Conservation (phyloP, 2,113 vertebrate genomes). For the Sinosuthora webbiana region DNA sequence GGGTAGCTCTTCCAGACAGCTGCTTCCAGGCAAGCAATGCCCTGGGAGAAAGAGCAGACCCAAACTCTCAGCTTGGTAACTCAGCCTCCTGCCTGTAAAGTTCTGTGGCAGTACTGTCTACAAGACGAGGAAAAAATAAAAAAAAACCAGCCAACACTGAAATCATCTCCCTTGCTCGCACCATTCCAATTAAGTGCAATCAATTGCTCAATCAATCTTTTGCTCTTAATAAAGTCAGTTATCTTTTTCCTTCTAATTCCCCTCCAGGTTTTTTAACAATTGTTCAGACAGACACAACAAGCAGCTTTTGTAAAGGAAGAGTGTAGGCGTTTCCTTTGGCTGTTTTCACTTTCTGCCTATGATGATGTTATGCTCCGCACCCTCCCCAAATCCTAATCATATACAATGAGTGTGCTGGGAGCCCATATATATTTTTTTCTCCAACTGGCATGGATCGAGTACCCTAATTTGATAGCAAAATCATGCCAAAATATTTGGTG, state of each 20-base stretch:
- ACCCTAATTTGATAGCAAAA: slow-evolving; percentile 41
- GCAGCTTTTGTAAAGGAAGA: slow-evolving; percentile 65
- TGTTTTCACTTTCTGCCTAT: slow-evolving; percentile 63
- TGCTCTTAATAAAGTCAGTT: slow-evolving; percentile 62
- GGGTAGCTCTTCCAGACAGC: background rate
- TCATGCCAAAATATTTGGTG: background rate
- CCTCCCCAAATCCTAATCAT: slow-evolving; percentile 25
- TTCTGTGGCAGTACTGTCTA: background rate
- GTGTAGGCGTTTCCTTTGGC: slow-evolving; percentile 66
- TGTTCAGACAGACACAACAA: slow-evolving; percentile 69
- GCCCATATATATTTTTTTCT: background rate
- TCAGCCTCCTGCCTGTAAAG: background rate
- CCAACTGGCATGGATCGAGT: background rate
- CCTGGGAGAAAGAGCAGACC: background rate
- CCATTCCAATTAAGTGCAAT: slow-evolving; percentile 55
- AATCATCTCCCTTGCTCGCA: background rate
- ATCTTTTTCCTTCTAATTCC: slow-evolving; percentile 51
- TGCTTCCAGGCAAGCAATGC: background rate
- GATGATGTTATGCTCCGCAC: slow-evolving; percentile 47
- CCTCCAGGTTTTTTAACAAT: slow-evolving; percentile 61
- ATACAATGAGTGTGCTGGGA: slow-evolving; percentile 28
- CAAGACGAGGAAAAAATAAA: fast-evolving
- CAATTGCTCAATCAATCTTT: slow-evolving; percentile 66
- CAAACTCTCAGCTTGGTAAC: background rate
- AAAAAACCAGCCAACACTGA: background rate